Evolutionary conservation across 2,797 vertebrate genomes (phyloP).

Genomic region (Scyliorhinus canicula): DNA sequence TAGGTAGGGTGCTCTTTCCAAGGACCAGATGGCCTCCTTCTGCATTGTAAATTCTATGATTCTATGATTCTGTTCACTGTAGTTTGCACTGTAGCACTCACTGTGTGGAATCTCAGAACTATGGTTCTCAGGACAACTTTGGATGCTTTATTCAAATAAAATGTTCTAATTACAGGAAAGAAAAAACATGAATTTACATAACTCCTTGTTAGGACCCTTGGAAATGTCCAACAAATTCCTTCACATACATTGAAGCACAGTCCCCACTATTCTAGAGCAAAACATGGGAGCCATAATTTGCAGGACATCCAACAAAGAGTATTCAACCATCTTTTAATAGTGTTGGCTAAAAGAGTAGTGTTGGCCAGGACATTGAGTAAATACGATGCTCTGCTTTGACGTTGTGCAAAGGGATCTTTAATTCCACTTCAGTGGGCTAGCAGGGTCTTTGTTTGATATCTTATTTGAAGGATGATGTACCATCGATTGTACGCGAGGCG

Average conservation of each 20-base stretch:
- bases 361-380: neutral
- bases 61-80: neutral
- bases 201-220: no score
- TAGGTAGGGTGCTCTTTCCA: no score
- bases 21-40: no score
- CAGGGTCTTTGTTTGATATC: neutral
- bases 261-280: neutral
- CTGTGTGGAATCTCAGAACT: no score
- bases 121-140: neutral
- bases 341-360: neutral
- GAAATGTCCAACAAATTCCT: neutral
- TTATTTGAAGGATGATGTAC: no score
- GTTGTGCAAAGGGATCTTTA: neutral
- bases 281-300: neutral
- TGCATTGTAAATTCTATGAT: no score
- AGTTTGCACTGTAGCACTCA: neutral
- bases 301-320: neutral
- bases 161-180: neutral
- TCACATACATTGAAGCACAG: neutral
- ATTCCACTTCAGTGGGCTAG: neutral
- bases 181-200: no score
- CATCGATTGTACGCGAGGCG: no score
- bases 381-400: neutral
- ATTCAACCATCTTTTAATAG: neutral
- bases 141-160: neutral